Conservation (phyloP, 2,888 invertebrate genomes). For the Sisyra terminalis region DNA sequence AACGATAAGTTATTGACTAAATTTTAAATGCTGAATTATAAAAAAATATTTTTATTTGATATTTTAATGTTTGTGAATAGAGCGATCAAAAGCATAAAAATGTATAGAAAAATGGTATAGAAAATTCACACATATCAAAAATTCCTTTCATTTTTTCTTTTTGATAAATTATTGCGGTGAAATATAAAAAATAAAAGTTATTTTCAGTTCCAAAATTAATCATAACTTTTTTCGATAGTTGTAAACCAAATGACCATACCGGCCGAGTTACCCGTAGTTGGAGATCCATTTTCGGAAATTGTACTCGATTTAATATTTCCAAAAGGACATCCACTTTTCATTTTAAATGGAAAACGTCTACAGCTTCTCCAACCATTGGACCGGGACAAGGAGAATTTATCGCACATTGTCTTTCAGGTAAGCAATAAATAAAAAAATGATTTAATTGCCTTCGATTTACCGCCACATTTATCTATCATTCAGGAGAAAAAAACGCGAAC, state of each 20-base stretch:
- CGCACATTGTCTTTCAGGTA: slow-evolving; percentile 81
- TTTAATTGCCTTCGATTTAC: too few relatives aligned
- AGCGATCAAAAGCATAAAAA: too few relatives aligned
- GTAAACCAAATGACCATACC: slow-evolving; percentile 72
- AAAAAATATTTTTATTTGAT: too few relatives aligned
- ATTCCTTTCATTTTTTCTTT: too few relatives aligned
- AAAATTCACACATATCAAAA: too few relatives aligned
- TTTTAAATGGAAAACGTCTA: slow-evolving; percentile 65
- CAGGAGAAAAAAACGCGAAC: too few relatives aligned
- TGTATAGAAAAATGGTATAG: too few relatives aligned
- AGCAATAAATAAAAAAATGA: slow-evolving; percentile 14
- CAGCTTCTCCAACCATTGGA: slow-evolving; percentile 67
- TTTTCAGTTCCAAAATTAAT: not conserved
- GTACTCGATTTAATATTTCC: slow-evolving; percentile 64
- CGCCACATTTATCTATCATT: too few relatives aligned
- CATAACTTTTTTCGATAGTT: slow-evolving; percentile 34
- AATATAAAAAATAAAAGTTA: slow-evolving; percentile 2
- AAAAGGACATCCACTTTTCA: slow-evolving; percentile 61
- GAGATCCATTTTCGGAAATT: slow-evolving; percentile 65
- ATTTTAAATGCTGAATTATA: too few relatives aligned
- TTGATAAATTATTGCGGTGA: too few relatives aligned
- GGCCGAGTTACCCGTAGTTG: slow-evolving; percentile 63
- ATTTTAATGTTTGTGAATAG: too few relatives aligned
- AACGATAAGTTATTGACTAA: too few relatives aligned
- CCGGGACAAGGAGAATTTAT: slow-evolving; percentile 69